Conservation (phyloP, 2,888 invertebrate genomes). For the Philereme transversata region DNA sequence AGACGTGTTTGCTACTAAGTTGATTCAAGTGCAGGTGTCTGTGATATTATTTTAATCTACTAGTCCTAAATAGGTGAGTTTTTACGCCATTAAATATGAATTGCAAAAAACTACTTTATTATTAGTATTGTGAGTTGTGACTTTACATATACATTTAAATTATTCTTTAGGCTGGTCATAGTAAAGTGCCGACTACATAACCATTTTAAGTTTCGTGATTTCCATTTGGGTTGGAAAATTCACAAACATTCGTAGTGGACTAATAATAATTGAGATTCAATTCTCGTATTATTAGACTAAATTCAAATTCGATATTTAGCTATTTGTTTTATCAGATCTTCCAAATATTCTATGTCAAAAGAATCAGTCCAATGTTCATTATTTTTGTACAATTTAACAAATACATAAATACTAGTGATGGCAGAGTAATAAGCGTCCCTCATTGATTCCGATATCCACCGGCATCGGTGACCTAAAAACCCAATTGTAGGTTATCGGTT, state of each 20-base stretch:
- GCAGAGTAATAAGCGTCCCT: too few species aligned
- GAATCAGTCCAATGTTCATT: too few species aligned
- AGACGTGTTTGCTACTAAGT: conserved; percentile 9
- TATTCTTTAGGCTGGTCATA: too few species aligned
- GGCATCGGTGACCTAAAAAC: conserved; percentile 13
- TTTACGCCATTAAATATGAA: neutral
- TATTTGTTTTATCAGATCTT: too few species aligned
- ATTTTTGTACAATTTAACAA: too few species aligned
- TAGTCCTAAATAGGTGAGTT: conserved; percentile 22
- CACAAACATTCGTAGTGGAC: neutral
- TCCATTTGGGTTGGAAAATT: neutral
- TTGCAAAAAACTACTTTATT: neutral
- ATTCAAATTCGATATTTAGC: too few species aligned
- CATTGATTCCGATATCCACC: neutral
- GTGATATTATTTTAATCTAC: conserved; percentile 37
- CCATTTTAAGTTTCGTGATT: neutral
- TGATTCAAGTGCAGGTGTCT: conserved; percentile 24
- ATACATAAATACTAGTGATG: too few species aligned
- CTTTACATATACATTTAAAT: neutral
- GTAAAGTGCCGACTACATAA: too few species aligned
- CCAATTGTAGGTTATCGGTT: neutral
- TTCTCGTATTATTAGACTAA: too few species aligned
- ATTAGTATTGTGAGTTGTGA: neutral
- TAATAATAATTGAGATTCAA: too few species aligned
- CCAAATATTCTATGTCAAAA: too few species aligned